These are phyloP conservation scores for Alosa alosa DNA, from an alignment of 2,113 vertebrate species.

Conservation along the genomic window DNA sequence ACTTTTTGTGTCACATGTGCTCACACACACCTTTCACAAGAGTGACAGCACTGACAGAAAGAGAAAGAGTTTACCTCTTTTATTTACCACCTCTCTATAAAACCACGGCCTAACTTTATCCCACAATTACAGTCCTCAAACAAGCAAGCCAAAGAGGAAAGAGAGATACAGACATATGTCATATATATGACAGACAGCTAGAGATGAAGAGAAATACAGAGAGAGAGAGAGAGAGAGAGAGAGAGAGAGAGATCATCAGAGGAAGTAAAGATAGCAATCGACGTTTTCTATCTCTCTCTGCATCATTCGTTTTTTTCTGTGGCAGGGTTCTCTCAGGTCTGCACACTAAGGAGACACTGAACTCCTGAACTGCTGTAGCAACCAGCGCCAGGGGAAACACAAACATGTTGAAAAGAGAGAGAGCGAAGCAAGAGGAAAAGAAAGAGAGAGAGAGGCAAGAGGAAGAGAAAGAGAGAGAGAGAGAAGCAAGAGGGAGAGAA, in stretches of 20 bases:
- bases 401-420: not conserved
- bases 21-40: not conserved
- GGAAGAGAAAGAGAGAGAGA: slow-evolving; percentile 38
- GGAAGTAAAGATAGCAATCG: not conserved
- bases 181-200: not conserved
- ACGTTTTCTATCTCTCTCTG: not conserved
- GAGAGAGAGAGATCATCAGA: not conserved
- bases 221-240: not conserved
- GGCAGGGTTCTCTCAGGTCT: slow-evolving; percentile 4
- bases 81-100: no score
- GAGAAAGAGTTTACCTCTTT: no score
- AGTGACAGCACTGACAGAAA: not conserved
- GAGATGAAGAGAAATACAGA: not conserved
- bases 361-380: slow-evolving; percentile 67
- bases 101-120: no score
- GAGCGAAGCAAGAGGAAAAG: slow-evolving; percentile 28
- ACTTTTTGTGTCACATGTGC: not conserved
- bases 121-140: no score
- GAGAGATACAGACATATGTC: no score
- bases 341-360: slow-evolving; percentile 47
- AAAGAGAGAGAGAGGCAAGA: not conserved
- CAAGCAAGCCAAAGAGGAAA: no score
- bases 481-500: not conserved
- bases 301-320: not conserved
- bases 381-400: not conserved